Evolutionary conservation across 2,888 invertebrate genomes (phyloP), one percentile per base, ranked within the genome.

Genomic region (Aphodius granarius): DNA sequence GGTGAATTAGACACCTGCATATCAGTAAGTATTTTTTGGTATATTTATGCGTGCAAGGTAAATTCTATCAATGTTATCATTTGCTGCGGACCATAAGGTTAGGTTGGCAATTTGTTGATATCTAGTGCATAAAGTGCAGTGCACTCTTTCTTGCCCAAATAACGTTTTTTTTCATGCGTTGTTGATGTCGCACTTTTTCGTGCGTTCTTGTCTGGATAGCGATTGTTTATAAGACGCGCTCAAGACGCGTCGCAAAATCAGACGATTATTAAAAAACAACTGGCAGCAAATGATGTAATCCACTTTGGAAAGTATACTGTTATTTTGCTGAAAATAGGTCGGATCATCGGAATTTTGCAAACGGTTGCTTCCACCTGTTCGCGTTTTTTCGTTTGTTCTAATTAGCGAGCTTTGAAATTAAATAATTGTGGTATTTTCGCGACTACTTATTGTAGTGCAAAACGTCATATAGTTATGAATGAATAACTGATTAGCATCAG

Each of bases 71-170:
- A 21, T 15, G 71, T 23, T 71, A n/a, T 23, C 63, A 18, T 23
- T 62, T 71, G 22, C 43, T 43, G 72, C 62, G 18, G 63, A 72
- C 62, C 72, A 18, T 75, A 72, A 75, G 75, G 75, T 75, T 75
- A 75, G 75, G 72, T 78, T 80, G 77, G 80, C 78, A 81, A 83
- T 84, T 84, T 84, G 84, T 85, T 85, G 84, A 82, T 85, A 85
- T 85, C 81, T 85, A 83, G 85, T 85, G 85, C 85, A 85, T 84
- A 84, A 85, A 85, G 85, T 86, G 85, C 85, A 85, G 83, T 83
- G 84, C 82, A 83, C 84, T 83, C 83, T 76, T 82, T 82, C 82
- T 78, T 83, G 84, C 83, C 85, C 83, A 83, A 85, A 85, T 82
- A 80, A 85, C 83, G 72, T 75, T 43, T 20, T 73, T 73, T 64